Percentiles rank a stretch among this genome's conserved stretches.
These are phyloP conservation scores for Neopelma chrysocephalum DNA, from an alignment of 2,797 vertebrate genomes.

Conservation along the genomic window DNA sequence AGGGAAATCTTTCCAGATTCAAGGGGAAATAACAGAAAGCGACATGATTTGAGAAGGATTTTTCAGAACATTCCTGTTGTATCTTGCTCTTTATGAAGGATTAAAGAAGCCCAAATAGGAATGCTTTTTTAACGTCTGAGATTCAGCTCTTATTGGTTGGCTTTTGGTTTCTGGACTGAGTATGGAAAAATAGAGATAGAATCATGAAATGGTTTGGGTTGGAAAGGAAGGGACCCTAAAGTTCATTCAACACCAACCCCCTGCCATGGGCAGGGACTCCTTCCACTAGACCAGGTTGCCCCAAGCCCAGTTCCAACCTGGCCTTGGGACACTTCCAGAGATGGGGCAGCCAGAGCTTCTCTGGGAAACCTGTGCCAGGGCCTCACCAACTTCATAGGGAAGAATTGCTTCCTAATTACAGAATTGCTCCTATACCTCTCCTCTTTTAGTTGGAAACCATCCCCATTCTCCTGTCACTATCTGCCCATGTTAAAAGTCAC, in stretches of 20 bases:
- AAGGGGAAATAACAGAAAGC: neutral
- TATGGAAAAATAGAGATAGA: neutral
- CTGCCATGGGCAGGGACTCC: neutral
- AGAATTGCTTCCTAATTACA: neutral
- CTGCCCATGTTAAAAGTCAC: neutral
- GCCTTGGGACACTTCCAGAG: neutral
- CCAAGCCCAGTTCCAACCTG: accelerated
- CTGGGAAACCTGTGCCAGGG: neutral
- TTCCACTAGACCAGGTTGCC: accelerated
- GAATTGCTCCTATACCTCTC: neutral
- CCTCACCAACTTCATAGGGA: neutral
- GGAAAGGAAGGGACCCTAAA: neutral
- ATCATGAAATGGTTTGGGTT: neutral
- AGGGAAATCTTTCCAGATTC: neutral
- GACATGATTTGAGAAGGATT: neutral
- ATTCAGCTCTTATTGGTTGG: neutral
- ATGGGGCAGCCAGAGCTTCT: neutral
- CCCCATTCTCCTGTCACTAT: neutral
- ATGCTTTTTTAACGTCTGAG: neutral
- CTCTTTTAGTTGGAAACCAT: neutral
- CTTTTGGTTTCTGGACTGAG: neutral
- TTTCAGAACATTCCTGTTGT: neutral
- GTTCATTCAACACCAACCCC: neutral
- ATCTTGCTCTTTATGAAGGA: neutral
- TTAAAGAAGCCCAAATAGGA: neutral